Evolutionary conservation across 1,140 invertebrate species (phyloP).

Genomic region (Gonioctena quinquepunctata): DNA sequence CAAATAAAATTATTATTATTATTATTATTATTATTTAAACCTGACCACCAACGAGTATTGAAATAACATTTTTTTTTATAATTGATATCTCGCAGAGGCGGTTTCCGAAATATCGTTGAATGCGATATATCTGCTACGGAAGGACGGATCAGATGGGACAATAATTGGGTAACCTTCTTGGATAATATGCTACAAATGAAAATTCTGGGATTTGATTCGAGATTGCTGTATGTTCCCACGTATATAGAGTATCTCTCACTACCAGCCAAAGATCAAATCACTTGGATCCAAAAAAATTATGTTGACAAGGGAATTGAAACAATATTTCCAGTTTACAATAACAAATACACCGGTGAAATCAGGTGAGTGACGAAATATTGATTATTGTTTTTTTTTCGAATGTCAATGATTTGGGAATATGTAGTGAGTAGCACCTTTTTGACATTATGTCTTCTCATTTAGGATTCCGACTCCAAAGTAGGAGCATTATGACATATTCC

Average conservation of each 20-base stretch:
- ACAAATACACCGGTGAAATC: conserved; percentile 14
- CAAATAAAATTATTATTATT: too few relatives aligned
- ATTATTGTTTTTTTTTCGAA: neutral
- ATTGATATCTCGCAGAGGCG: conserved; percentile 56
- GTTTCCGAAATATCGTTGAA: conserved; percentile 65
- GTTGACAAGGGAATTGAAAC: neutral
- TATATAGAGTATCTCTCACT: conserved; percentile 80
- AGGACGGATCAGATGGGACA: conserved; percentile 67
- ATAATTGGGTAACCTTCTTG: conserved; percentile 92
- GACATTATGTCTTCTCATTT: too few relatives aligned
- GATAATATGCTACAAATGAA: conserved; percentile 91
- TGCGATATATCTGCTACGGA: conserved; percentile 51
- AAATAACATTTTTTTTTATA: too few relatives aligned
- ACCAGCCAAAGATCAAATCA: conserved; percentile 72
- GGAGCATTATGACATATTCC: too few relatives aligned
- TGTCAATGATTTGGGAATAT: too few relatives aligned
- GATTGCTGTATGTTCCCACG: conserved; percentile 81
- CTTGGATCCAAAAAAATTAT: conserved; percentile 35
- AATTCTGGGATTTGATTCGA: conserved; percentile 73
- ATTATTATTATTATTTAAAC: too few relatives aligned
- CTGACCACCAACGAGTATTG: too few relatives aligned
- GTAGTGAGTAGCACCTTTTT: too few relatives aligned
- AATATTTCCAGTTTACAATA: conserved; percentile 16
- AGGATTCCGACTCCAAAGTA: too few relatives aligned
- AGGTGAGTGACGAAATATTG: conserved; percentile 3